Evolutionary conservation across 2,888 invertebrate species (phyloP).

Genomic region (Chromoteleia sp.): DNA sequence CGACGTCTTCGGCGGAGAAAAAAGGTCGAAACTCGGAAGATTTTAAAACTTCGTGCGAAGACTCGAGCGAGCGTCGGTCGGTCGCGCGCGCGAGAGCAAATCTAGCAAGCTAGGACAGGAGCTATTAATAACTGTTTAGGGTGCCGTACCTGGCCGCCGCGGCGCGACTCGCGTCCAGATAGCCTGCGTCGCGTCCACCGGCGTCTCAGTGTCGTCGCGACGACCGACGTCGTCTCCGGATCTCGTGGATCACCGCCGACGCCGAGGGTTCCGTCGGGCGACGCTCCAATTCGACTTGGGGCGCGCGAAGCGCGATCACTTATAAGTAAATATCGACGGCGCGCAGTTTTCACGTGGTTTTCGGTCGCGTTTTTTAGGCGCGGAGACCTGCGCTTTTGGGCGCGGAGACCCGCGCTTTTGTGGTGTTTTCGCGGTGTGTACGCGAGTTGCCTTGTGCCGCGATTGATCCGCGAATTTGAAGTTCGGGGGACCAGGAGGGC

Average conservation of each 20-base stretch:
- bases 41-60: conserved; percentile 5
- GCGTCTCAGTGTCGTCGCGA: conserved; percentile 84
- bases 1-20: too few relatives aligned
- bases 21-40: too few relatives aligned
- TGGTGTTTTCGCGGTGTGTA: conserved; percentile 28
- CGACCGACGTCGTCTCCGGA: conserved; percentile 80
- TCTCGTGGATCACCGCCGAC: conserved; percentile 45
- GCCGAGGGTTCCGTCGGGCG: conserved; percentile 23
- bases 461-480: too few relatives aligned
- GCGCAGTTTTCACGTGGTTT: conserved; percentile 22
- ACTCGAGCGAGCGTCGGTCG: conserved; percentile 66
- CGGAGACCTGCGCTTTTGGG: conserved; percentile 3
- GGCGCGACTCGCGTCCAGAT: conserved; percentile 78
- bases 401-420: conserved; percentile 5
- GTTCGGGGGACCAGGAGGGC: conserved; percentile 1
- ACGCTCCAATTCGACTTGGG: conserved; percentile 24
- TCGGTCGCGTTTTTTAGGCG: too few relatives aligned
- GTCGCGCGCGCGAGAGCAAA: conserved; percentile 77
- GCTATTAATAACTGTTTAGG: conserved; percentile 84
- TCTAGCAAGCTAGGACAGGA: conserved; percentile 83
- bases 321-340: conserved; percentile 26
- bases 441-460: not conserved
- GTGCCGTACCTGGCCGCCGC: conserved; percentile 84
- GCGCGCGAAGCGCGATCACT: conserved; percentile 15
- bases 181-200: conserved; percentile 80